Evolutionary conservation across 2,113 vertebrate species (phyloP).

Genomic region (Paratilapia polleni): DNA sequence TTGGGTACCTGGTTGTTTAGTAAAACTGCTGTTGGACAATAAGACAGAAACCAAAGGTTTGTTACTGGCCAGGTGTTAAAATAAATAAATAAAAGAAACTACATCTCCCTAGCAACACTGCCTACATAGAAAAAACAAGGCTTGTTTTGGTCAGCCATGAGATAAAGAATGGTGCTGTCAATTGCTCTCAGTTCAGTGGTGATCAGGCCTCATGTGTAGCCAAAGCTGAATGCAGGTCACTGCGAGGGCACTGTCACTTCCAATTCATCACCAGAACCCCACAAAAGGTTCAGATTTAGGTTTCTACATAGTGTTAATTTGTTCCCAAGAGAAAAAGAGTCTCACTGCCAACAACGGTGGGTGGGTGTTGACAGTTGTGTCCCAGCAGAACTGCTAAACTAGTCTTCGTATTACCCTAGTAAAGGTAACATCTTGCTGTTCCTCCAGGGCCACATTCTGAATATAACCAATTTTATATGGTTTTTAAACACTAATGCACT

Average conservation of each 20-base stretch:
- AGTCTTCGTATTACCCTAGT: neutral
- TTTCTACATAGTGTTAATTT: neutral
- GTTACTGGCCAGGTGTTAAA: neutral
- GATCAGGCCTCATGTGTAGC: neutral
- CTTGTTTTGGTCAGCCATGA: conserved; percentile 15
- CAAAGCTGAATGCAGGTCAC: neutral
- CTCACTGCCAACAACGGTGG: neutral
- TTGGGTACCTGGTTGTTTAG: neutral
- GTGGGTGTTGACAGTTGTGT: neutral
- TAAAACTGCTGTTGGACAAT: neutral
- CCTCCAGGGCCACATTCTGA: neutral
- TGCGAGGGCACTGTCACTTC: neutral
- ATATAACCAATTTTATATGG: neutral
- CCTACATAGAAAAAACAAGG: neutral
- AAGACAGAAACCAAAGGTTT: neutral
- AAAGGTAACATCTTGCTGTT: neutral
- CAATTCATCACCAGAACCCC: conserved; percentile 15
- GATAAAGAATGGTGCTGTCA: neutral
- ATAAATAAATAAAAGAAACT: neutral
- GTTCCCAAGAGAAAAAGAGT: neutral
- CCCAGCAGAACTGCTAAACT: neutral
- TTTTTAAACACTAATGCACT: neutral
- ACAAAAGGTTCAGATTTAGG: neutral
- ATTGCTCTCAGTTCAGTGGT: neutral
- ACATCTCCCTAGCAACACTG: neutral